Percentiles rank a stretch among this genome's conserved stretches.
phyloP scores from a whole-genome alignment of 92 coral and sea anemone genomes.

The Isaurus tuberculatus region DNA sequence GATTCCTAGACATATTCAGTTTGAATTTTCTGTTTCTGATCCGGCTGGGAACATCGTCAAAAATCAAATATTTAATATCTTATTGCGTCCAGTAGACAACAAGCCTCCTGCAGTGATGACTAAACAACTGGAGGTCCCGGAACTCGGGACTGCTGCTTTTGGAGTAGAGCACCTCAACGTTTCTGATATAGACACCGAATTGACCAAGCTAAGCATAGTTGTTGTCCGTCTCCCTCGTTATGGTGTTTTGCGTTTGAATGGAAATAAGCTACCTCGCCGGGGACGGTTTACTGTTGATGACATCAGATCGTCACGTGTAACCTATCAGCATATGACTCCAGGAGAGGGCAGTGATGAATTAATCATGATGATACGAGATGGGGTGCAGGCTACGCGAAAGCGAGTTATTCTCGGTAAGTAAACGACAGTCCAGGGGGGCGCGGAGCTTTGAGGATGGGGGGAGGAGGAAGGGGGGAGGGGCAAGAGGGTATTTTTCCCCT shows the following conservation, averaged over 20 bases:
- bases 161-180: slow-evolving; percentile 45
- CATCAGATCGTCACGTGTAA: slow-evolving; percentile 64
- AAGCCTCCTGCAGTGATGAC: slow-evolving; percentile 67
- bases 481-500: too few relatives aligned
- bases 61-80: slow-evolving; percentile 66
- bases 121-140: slow-evolving; percentile 64
- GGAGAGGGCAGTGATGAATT: slow-evolving; percentile 91
- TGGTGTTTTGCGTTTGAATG: slow-evolving; percentile 72
- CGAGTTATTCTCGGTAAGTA: slow-evolving; percentile 79
- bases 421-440: not conserved
- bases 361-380: slow-evolving; percentile 73
- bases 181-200: slow-evolving; percentile 69
- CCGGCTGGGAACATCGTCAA: slow-evolving; percentile 76
- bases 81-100: slow-evolving; percentile 78
- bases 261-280: slow-evolving; percentile 60
- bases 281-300: slow-evolving; percentile 78
- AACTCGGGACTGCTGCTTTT: slow-evolving; percentile 48
- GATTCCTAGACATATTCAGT: slow-evolving; percentile 78
- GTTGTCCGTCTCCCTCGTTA: slow-evolving; percentile 73
- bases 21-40: slow-evolving; percentile 93
- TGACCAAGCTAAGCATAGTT: slow-evolving; percentile 55
- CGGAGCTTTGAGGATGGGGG: too few relatives aligned
- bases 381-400: slow-evolving; percentile 68
- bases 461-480: too few relatives aligned
- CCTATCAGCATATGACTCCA: slow-evolving; percentile 67